Conservation (phyloP, 2,797 vertebrate genomes). For the Todus mexicanus region DNA sequence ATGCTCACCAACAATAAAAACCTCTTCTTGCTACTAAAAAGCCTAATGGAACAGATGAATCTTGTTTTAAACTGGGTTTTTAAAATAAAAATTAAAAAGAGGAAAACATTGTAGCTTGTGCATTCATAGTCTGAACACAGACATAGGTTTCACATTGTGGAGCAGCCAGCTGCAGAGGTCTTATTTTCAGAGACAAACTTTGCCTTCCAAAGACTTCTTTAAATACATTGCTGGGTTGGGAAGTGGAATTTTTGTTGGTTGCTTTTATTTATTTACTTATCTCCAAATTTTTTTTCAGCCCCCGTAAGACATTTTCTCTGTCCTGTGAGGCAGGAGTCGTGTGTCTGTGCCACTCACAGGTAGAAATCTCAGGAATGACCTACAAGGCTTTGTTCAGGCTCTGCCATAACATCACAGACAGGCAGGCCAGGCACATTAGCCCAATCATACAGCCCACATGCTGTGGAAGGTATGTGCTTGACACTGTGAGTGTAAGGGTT, state of each 20-base stretch:
- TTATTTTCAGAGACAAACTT: background rate
- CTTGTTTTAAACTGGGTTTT: constrained; percentile 51
- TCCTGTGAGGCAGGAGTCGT: background rate
- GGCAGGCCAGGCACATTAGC: background rate
- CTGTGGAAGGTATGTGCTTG: background rate
- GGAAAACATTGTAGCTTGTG: constrained; percentile 8
- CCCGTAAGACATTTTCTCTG: background rate
- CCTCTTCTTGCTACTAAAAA: constrained; percentile 57
- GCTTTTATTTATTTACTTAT: background rate
- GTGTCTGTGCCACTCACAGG: background rate
- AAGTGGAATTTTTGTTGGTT: background rate
- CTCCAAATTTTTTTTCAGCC: background rate
- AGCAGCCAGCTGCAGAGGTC: background rate
- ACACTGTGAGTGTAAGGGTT: rapidly evolving
- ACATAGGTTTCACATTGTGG: background rate
- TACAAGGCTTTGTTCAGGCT: background rate
- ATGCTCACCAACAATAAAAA: constrained; percentile 55
- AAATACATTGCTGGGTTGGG: background rate
- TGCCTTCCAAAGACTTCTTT: background rate
- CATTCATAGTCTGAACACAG: constrained; percentile 9
- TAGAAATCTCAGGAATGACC: background rate
- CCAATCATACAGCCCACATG: rapidly evolving
- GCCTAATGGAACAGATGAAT: constrained; percentile 51
- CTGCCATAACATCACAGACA: background rate
- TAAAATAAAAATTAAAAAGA: constrained; percentile 54